Conservation (phyloP, 2,797 vertebrate genomes). For the Pelochelys cantorii region DNA sequence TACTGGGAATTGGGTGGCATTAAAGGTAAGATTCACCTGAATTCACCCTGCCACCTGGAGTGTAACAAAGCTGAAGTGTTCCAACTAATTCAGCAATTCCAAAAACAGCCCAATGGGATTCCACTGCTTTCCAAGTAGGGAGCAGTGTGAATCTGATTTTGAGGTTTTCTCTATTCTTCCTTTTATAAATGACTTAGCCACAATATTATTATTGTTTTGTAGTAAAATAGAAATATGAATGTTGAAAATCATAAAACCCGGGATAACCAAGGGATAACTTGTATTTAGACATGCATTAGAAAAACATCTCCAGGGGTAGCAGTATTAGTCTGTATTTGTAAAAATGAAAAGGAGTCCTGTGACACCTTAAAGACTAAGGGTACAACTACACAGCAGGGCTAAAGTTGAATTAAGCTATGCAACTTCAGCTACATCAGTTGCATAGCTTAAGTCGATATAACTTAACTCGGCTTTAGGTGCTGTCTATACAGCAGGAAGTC, state of each 20-base stretch:
- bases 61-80: background rate
- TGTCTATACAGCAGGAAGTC: too few species aligned
- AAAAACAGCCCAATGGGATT: background rate
- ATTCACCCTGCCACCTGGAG: background rate
- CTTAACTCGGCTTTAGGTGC: too few species aligned
- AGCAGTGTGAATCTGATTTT: background rate
- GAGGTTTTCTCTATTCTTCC: background rate
- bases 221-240: background rate
- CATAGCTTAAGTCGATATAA: too few species aligned
- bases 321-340: too few species aligned
- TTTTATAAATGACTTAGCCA: background rate
- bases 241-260: background rate
- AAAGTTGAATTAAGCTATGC: too few species aligned
- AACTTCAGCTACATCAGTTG: too few species aligned
- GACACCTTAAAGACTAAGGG: too few species aligned
- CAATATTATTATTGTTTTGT: background rate
- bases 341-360: too few species aligned
- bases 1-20: background rate
- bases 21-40: background rate
- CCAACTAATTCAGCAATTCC: background rate
- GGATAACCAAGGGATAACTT: background rate
- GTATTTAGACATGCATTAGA: background rate
- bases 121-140: background rate
- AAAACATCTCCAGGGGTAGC: background rate
- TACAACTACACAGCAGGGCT: too few species aligned